phyloP scores from a whole-genome alignment of 1,140 invertebrate genomes.

The Drosophila sproati region DNA sequence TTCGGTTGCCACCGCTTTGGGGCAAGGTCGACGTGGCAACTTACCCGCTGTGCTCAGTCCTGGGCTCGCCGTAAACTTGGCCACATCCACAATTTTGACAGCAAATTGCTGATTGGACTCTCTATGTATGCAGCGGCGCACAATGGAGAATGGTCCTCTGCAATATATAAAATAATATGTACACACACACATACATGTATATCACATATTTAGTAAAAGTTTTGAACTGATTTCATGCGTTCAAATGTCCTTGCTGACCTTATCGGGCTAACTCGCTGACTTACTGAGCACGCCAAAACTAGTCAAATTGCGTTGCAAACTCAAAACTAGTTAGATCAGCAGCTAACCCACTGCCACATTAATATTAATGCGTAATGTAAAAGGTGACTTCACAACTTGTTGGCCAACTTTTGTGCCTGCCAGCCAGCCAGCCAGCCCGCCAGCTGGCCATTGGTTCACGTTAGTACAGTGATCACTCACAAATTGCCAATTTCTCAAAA shows the following conservation, averaged over 20 bases:
- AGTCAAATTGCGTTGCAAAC: conserved; percentile 1
- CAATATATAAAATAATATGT: conserved; percentile 85
- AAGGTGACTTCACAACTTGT: conserved; percentile 43
- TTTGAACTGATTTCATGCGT: conserved; percentile 11
- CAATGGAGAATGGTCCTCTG: conserved; percentile 99
- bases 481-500: background rate
- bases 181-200: background rate
- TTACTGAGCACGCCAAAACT: background rate
- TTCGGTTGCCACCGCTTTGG: conserved; percentile 5
- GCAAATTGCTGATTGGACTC: conserved; percentile 98
- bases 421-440: no score
- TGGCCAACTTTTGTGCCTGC: conserved; percentile 22
- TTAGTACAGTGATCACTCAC: conserved; percentile 1
- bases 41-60: conserved; percentile 97
- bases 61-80: conserved; percentile 97
- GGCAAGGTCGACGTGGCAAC: conserved; percentile 59
- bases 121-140: conserved; percentile 97
- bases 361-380: conserved; percentile 51
- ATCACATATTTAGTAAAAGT: conserved; percentile 48
- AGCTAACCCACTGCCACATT: conserved; percentile 26
- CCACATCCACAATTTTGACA: conserved; percentile 99
- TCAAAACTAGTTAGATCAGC: background rate
- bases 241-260: conserved; percentile 28
- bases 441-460: conserved; percentile 1
- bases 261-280: conserved; percentile 5